phyloP scores from a whole-genome alignment of 2,797 vertebrate species.

The Lerista edwardsae region DNA sequence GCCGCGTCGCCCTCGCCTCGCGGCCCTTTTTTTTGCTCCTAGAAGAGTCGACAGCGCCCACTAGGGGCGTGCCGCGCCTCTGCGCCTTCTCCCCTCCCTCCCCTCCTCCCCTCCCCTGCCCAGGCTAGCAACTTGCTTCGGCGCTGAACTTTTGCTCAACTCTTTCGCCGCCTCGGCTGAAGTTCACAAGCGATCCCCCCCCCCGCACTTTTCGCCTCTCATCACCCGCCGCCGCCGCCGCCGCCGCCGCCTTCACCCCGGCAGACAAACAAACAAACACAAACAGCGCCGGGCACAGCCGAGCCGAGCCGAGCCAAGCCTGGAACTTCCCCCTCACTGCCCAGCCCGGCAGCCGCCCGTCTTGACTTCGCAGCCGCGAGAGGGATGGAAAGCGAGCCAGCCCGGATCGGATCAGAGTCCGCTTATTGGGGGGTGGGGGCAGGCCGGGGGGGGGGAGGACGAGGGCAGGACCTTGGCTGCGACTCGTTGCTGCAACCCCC shows the following conservation, averaged over 20 bases:
- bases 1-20: not conserved
- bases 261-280: constrained; percentile 12
- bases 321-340: not conserved
- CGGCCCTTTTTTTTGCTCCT: not conserved
- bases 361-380: not conserved
- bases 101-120: not conserved
- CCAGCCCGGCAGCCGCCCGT: not conserved
- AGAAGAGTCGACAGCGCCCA: constrained; percentile 82
- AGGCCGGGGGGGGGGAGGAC: not conserved
- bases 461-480: not conserved
- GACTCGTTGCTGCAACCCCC: not conserved
- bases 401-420: not conserved
- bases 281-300: constrained; percentile 13
- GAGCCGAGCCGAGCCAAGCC: not conserved
- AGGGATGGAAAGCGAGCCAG: not conserved
- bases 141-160: constrained; percentile 70
- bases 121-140: too few relatives aligned
- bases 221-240: constrained; percentile 41
- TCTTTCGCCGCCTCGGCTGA: constrained; percentile 60
- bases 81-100: constrained; percentile 38
- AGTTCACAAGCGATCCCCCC: constrained; percentile 15
- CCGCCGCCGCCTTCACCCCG: constrained; percentile 39
- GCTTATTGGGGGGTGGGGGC: not conserved
- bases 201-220: too few relatives aligned
- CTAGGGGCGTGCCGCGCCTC: constrained; percentile 75